Evolutionary conservation across 2,113 vertebrate species (phyloP), one percentile per base, ranked within the genome.

Genomic region (Ancistrus triradiatus): DNA sequence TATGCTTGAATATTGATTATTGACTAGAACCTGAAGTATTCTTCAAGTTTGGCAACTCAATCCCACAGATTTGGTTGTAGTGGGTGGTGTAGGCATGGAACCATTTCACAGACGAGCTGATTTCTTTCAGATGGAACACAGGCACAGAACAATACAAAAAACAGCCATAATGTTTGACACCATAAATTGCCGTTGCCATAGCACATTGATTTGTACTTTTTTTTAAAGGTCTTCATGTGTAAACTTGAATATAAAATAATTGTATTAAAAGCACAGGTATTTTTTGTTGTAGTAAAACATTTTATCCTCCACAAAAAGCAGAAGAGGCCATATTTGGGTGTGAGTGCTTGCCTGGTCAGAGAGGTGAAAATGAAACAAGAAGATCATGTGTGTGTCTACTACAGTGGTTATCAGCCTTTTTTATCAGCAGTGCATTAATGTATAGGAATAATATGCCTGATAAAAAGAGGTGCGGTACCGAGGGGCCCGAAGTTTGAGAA

Each of bases 171-270:
- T 49, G 42, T 66, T 63, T 53, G 24, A 64, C 58, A 31, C 53
- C 31, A 19, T 47, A 59, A 38, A 59, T 59, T 68, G 53, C 65
- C 55, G 49, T 60, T 68, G 66, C 51, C 69, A 68, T 55, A 63
- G 52, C 65, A 78, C 77, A 80, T 73, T 71, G 65, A 70, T 56
- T 57, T 68, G 37, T 68, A 43, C 40, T 13, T 43, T 61, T 50
- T 59, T 21, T 69, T 55, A 78, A 87, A 88, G 86, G 72, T 77
- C 79, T 82, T 73, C 81, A 82, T 80, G 77, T 85, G 78, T 81
- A 77, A 42, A 14, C 38, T 42, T 59, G 46, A 90, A 88, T 89
- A 84, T 87, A 85, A 87, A 85, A 86, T 87, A 87, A 85, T 86
- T 48, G 68, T 53, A 81, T 81, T 82, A 72, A 82, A 86, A 88